These are phyloP conservation scores for Phalacrocorax pelagicus DNA, from an alignment of 2,113 vertebrate species.

Conservation along the genomic window DNA sequence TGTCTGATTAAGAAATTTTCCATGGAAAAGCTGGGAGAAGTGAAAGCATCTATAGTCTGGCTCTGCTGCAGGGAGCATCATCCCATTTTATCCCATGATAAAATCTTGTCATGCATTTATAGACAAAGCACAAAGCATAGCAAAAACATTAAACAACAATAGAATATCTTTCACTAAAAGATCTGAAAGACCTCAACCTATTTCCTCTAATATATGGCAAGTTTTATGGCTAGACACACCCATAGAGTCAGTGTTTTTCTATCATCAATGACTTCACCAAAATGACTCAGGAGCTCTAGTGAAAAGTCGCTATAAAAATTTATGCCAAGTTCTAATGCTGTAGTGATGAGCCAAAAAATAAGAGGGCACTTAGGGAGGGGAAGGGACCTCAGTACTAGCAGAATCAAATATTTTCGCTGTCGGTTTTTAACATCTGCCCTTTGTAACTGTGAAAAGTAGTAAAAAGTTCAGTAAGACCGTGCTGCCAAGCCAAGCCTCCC, in stretches of 20 bases:
- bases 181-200: neutral
- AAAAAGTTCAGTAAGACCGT: neutral
- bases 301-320: neutral
- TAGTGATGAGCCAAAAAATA: neutral
- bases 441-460: neutral
- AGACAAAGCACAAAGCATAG: neutral
- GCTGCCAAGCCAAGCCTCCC: rapidly evolving
- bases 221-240: neutral
- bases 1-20: neutral
- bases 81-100: neutral
- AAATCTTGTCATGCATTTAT: neutral
- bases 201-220: neutral
- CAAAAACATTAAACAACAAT: neutral
- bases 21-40: neutral
- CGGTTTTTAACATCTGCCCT: neutral
- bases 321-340: neutral
- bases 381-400: neutral
- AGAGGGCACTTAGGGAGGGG: neutral
- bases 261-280: neutral
- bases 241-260: slow-evolving; percentile 1
- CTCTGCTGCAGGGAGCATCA: neutral
- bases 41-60: neutral
- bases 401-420: neutral
- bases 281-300: neutral
- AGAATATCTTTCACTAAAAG: neutral